Conservation (phyloP, 2,797 vertebrate species). For the Neosalanx taihuensis region DNA sequence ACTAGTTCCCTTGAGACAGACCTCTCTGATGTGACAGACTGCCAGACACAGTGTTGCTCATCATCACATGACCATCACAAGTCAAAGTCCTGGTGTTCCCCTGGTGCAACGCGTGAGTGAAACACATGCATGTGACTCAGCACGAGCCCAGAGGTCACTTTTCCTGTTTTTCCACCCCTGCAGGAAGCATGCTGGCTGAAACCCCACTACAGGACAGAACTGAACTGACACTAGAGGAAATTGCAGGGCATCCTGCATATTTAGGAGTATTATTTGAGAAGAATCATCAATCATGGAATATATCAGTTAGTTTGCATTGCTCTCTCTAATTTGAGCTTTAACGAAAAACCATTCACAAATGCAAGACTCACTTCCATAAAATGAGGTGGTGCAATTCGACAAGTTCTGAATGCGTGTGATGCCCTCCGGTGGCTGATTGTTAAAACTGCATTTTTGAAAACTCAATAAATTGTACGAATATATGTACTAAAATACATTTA, state of each 20-base stretch:
- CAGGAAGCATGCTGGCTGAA: conserved; percentile 39
- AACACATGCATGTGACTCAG: background rate
- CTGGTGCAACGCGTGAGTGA: too few relatives aligned
- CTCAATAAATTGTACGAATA: background rate
- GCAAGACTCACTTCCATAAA: background rate
- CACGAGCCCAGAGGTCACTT: background rate
- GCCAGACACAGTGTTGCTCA: too few relatives aligned
- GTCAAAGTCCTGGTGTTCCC: too few relatives aligned
- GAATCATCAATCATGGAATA: background rate
- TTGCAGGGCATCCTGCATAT: conserved; percentile 33
- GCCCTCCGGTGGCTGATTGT: conserved; percentile 36
- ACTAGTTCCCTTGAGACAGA: too few relatives aligned
- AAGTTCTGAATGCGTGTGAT: background rate
- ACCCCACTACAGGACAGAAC: conserved; percentile 37
- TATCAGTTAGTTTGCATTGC: background rate
- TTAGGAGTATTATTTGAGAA: background rate
- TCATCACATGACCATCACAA: too few relatives aligned
- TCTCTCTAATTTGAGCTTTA: background rate
- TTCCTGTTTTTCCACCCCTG: conserved; percentile 61
- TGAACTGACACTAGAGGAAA: conserved; percentile 13
- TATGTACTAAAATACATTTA: conserved; percentile 39
- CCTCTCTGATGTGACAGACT: too few relatives aligned
- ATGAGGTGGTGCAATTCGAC: background rate
- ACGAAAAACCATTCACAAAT: background rate
- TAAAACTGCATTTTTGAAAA: conserved; percentile 16